Evolutionary conservation across 2,113 vertebrate species (phyloP).

Genomic region (Campylomormyrus numenius): DNA sequence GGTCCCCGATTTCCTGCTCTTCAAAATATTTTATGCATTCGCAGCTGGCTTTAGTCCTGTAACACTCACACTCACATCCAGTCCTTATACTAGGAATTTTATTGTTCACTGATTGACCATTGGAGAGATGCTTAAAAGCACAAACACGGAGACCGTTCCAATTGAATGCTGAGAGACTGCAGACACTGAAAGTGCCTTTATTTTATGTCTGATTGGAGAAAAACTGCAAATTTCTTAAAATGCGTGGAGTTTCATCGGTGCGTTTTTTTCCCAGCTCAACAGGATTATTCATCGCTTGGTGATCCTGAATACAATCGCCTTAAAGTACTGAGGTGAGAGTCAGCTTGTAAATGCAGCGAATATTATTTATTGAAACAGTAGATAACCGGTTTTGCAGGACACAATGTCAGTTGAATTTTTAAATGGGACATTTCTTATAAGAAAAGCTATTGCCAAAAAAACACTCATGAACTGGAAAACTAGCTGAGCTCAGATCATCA

Average conservation of each 20-base stretch:
- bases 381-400: not conserved
- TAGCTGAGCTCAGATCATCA: not conserved
- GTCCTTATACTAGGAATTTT: constrained; percentile 19
- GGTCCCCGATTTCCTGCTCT: not conserved
- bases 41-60: not conserved
- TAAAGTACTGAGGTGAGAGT: not conserved
- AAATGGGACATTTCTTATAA: not conserved
- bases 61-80: not conserved
- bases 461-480: not conserved
- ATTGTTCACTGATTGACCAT: constrained; percentile 15
- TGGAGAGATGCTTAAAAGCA: constrained; percentile 28
- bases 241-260: not conserved
- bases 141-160: constrained; percentile 22
- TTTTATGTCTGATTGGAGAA: constrained; percentile 22
- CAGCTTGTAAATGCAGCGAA: not conserved
- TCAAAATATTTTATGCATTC: not conserved
- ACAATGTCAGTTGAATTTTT: not conserved
- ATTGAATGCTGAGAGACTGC: constrained; percentile 14
- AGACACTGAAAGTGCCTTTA: not conserved
- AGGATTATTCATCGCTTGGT: not conserved
- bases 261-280: not conserved
- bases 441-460: not conserved
- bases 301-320: not conserved
- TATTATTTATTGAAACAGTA: not conserved
- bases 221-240: constrained; percentile 21